Evolutionary conservation across 2,113 vertebrate genomes (phyloP), one percentile per base, ranked within the genome.

Genomic region (Phodopus roborovskii): DNA sequence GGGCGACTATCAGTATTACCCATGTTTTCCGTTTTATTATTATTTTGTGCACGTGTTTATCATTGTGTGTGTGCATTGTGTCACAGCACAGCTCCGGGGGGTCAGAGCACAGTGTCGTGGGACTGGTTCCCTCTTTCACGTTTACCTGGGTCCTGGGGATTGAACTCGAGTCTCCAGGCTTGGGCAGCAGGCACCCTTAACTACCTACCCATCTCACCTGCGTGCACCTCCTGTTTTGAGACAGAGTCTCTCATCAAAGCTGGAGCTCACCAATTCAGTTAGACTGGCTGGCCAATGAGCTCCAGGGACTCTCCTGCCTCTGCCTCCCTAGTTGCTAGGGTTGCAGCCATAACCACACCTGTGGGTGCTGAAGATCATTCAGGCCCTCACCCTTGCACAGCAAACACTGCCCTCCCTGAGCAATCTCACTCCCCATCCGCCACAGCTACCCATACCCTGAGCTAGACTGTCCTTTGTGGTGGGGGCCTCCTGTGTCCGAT

Each of bases 401-500:
- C 20, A 7, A 53, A 9, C 36, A 9, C 0, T 50, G 2, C 8
- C 33, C 33, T 15, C 20, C 3, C 12, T 13, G 33, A n/a, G 48
- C 33, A 2, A 7, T 56, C 53, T 56, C 53, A 56, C 28, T 68
- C 20, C 39, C 7, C 48, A 39, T 16, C 33, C 20, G 24, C 45
- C 48, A 53, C 28, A 20, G 2, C 50, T 26, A 33, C 5, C 20
- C 30, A 13, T 19, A 83, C 48, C 82, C 42, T 19, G 45, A 30
- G n/a, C 50, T 12, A 0, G 28, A 33, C 39, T 39, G 15, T 30
- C 90, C 84, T 56, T n/a, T 39, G 48, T 9, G 39, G n/a, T 1
- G 36, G 62, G 26, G 7, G 9, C 26, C 3, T 56, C 58, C 30
- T 12, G 36, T 17, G n/a, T 33, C 45, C 0, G 26, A 2, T 0